Base-by-base conservation (phyloP, 2,888 invertebrate species). In the Amblyteles armatorius region DNA sequence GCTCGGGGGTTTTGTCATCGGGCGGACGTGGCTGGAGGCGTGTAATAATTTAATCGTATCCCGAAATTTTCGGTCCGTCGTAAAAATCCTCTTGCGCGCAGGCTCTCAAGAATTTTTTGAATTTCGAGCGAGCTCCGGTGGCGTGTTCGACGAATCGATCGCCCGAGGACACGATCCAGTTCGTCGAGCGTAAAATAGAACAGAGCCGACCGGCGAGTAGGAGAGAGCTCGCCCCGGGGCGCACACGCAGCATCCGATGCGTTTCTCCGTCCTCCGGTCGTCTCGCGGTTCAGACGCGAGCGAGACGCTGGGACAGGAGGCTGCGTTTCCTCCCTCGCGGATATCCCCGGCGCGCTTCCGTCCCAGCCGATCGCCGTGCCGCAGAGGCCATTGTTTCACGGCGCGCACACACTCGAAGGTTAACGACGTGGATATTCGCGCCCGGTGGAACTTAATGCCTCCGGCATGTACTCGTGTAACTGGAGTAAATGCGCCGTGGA, bases 381-480 rank as follows among this genome's bases (percentile, higher is more conserved):
- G n/a, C 63, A 44, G 55, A 33, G 44, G 44, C 65, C 69, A 74
- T 79, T 79, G 83, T 83, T 79, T 69, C 79, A 33, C 76, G 16
- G 44, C 44, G 44, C 44, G 83, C 71, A 65, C 74, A 79, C 69
- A 71, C 74, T 69, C 63, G 52, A 57, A 65, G 79, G 69, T 79
- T 79, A 83, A 79, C 79, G 69, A 79, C 79, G 83, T 71, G 79
- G 76, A 83, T 79, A 79, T 79, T 79, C 78, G 50, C 78, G 79
- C 82, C 73, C 68, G 72, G 26, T 60, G 72, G 36, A 78, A 78
- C 73, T 79, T 68, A 26, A 73, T 65, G 73, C 60, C 72, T 29
- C 67, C 67, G 50, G 71, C 55, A 44, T 44, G 26, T 48, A 72
- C 29, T 29, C 60, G 60, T 63, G 60, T 63, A 33, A 29, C 29